Evolutionary conservation across 2,888 invertebrate genomes (phyloP), one percentile per base, ranked within the genome.

Genomic region (Eilema sororculum): DNA sequence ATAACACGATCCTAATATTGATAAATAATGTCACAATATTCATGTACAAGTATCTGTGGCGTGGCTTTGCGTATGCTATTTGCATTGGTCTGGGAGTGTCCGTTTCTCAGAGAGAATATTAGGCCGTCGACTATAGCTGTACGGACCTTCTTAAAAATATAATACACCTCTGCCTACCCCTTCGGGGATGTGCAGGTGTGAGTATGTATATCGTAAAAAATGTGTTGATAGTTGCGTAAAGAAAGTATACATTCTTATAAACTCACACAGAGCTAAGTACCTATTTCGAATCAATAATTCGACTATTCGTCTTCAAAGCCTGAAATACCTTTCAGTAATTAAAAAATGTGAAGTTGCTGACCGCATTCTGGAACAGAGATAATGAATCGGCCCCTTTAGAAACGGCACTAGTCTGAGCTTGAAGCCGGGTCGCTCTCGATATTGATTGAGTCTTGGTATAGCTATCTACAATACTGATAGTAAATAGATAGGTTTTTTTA

Each of bases 361-460:
- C 24, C 24, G 24, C 37, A 41, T 16, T 41, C 41, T 41, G 12
- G 24, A 24, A 10, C 24, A 41, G 3, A 41, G 62, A 62, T 62
- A 52, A 41, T 3, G 62, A 62, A 62, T 24, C 62, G 20, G 10
- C 37, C 62, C 10, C 41, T 52, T 52, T 62, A 25, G 41, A 62
- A 62, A 16, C 8, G 41, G 24, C 52, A 9, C 37, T 41, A 24
- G 41, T 25, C 41, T 25, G 37, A 25, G 20, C 5, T 10, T 41
- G 62, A 41, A 62, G 62, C 62, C n/a, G n/a, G 16, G 41, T 62
- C 3, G 41, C 62, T 25, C 41, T 62, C 41, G 41, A 62, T 62
- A 62, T 62, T 25, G 62, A 62, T 62, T 41, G 20, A 10, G 24
- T 25, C 41, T 20, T 41, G 8, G 33, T 24, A 24, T 33, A 41